phyloP scores from a whole-genome alignment of 2,113 vertebrate species.

The Crotalus helleri region DNA sequence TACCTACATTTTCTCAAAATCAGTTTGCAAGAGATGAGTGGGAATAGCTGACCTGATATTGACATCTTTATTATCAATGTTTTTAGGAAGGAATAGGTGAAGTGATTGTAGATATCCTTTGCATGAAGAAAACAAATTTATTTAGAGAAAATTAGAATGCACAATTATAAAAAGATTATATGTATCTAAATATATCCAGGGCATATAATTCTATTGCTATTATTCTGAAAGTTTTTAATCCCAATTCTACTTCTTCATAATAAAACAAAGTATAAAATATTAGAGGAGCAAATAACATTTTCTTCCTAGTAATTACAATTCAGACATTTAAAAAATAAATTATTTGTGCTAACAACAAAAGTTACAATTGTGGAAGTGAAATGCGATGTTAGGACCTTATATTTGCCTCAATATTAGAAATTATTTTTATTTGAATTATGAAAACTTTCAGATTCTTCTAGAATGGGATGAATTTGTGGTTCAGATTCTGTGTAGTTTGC shows the following conservation, averaged over 20 bases:
- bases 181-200: neutral
- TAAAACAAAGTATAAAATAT: neutral
- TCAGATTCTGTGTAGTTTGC: conserved; percentile 8
- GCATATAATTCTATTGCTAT: neutral
- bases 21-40: neutral
- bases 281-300: neutral
- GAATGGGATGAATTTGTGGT: neutral
- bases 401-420: neutral
- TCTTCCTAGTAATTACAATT: neutral
- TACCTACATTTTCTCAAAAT: neutral
- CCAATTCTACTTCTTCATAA: neutral
- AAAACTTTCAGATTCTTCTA: neutral
- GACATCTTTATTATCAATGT: neutral
- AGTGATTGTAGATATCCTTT: neutral
- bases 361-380: neutral
- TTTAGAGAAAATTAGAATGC: neutral
- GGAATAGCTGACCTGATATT: neutral
- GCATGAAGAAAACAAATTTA: neutral
- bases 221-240: neutral
- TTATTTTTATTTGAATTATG: neutral
- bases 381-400: neutral
- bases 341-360: neutral
- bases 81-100: neutral
- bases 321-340: neutral
- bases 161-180: neutral